Evolutionary conservation across 2,888 invertebrate genomes (phyloP), one percentile per base, ranked within the genome.

Genomic region (Venustoraphidia nigricollis): DNA sequence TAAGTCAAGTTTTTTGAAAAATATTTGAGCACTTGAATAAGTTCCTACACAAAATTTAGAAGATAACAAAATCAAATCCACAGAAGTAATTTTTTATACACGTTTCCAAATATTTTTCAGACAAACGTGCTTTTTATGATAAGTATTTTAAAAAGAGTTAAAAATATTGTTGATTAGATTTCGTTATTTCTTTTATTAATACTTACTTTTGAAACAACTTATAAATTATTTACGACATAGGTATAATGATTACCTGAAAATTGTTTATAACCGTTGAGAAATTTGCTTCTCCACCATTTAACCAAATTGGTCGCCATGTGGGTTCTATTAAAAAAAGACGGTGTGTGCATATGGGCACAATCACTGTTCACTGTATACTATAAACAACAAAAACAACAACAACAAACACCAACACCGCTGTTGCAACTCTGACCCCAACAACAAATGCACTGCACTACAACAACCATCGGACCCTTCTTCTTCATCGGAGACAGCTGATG

Each of bases 271-370:
- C 79, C 79, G 72, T 77, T 79, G 68, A 79, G 75, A 71, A 80
- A 78, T 72, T 79, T 79, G 68, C 77, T 77, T 72, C 78, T 79
- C 79, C 80, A 80, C 81, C 81, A 81, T 74, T 79, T 79, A 69
- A 80, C 78, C 66, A 81, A 74, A 75, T 79, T 79, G 71, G 77
- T 77, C 70, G 80, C 80, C 80, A 80, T 80, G 73, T 75, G 76
- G 72, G 69, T 48, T 36, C 50, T 50, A 50, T 53, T 48, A 47
- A 53, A 41, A 34, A 49, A 50, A 41, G 49, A 52, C 54, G 52
- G 51, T 44, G 48, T 50, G 27, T 27, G 27, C 27, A 27, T 27
- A 27, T 27, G 27, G 27, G 27, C 27, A 27, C 27, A 27, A 27
- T 27, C 27, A 27, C 27, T 27, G 27, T 27, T 27, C 27, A 27